These are phyloP conservation scores for Enteromius radiatus DNA, from an alignment of 2,797 vertebrate genomes.

Conservation along the genomic window DNA sequence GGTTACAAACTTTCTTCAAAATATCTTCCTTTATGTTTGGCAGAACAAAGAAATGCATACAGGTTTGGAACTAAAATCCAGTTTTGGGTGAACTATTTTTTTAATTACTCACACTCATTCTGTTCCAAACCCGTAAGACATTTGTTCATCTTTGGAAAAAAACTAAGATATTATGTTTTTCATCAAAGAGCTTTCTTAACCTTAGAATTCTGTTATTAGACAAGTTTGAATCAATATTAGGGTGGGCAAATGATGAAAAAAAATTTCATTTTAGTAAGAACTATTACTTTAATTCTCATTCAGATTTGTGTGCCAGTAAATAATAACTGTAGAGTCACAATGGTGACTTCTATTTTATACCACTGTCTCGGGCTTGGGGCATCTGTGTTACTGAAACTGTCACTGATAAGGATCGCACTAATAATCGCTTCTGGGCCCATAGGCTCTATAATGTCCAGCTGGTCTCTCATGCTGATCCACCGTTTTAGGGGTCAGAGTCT, in stretches of 20 bases:
- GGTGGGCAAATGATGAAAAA: background rate
- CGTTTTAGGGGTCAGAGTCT: constrained; percentile 31
- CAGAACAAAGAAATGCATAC: no score
- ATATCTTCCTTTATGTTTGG: no score
- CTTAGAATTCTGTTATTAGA: no score
- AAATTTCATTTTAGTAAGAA: background rate
- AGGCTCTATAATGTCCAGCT: constrained; percentile 37
- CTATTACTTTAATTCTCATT: constrained; percentile 13
- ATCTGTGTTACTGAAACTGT: constrained; percentile 40
- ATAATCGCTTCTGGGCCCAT: constrained; percentile 39
- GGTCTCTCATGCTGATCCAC: constrained; percentile 31
- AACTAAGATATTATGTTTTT: no score
- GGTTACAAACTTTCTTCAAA: no score
- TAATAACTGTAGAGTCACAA: constrained; percentile 5
- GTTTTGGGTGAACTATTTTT: no score
- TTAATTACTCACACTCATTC: no score
- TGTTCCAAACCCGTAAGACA: no score
- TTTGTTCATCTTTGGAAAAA: no score
- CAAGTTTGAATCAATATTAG: background rate
- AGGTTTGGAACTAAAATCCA: no score
- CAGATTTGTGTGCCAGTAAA: background rate
- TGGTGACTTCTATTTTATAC: constrained; percentile 15
- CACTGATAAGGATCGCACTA: constrained; percentile 47
- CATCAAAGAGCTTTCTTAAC: no score
- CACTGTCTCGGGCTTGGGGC: constrained; percentile 13